These are phyloP conservation scores for Suncus etruscus DNA, from an alignment of 2,113 vertebrate species.

Conservation along the genomic window DNA sequence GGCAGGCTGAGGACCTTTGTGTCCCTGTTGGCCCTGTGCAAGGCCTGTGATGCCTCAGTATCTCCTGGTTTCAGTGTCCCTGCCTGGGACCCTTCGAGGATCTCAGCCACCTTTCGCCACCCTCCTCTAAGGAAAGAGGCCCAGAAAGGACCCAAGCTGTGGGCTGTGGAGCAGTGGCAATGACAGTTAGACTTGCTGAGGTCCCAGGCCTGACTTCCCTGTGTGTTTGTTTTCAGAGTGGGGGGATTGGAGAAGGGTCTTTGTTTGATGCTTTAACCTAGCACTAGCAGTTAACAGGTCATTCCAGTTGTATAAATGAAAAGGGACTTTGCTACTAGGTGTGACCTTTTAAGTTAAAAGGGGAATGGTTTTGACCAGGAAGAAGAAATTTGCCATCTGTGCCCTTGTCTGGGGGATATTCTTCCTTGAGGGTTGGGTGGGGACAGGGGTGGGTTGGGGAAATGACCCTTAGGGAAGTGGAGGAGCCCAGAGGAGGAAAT, in stretches of 20 bases:
- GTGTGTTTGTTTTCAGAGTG: conserved; percentile 55
- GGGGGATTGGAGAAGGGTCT: conserved; percentile 58
- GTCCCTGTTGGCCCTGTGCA: conserved; percentile 77
- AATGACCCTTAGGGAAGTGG: neutral
- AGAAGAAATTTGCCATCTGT: conserved; percentile 75
- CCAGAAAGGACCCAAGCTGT: conserved; percentile 25
- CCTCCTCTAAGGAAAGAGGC: conserved; percentile 74
- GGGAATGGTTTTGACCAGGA: conserved; percentile 67
- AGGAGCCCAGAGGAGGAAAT: conserved; percentile 23
- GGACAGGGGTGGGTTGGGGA: neutral
- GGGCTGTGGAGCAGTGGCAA: conserved; percentile 2
- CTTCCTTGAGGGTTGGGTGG: conserved; percentile 64
- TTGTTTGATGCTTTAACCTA: conserved; percentile 83
- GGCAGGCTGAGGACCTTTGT: neutral
- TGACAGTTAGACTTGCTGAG: conserved; percentile 33
- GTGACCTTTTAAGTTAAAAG: conserved; percentile 78
- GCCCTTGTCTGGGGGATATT: conserved; percentile 70
- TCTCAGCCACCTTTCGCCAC: conserved; percentile 69
- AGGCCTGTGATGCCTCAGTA: conserved; percentile 76
- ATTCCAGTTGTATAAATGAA: conserved; percentile 70
- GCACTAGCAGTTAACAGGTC: conserved; percentile 74
- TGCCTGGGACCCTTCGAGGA: conserved; percentile 64
- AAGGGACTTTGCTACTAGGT: conserved; percentile 71
- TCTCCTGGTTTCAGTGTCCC: conserved; percentile 76
- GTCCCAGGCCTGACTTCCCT: neutral